Evolutionary conservation across 2,797 vertebrate species (phyloP), one percentile per base, ranked within the genome.

Genomic region (Acomys russatus): DNA sequence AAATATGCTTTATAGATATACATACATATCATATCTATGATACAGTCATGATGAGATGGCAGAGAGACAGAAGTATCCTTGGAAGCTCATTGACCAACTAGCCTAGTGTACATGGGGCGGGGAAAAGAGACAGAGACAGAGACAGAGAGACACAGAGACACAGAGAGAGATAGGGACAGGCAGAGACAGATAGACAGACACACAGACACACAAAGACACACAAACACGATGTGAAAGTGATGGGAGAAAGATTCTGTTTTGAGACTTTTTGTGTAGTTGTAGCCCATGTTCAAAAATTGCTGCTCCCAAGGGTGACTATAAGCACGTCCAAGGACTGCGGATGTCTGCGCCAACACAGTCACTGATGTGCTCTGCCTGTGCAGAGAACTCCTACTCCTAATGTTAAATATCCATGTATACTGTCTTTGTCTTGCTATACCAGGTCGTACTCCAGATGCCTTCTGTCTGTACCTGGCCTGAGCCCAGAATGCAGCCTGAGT

Each of bases 401-500:
- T 38, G 49, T 28, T n/a, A 49, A 64, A 49, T 63, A 56, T 63
- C 30, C 1, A 73, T 10, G 44, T 15, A 56, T 11, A 59, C 0
- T 0, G 1, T 22, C 23, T 61, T 49, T 20, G 4, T 25, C 2
- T 28, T 44, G 2, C 14, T 70, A 14, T 1, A 35, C 9, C 9
- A 12, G 22, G 51, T 61, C 82, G 33, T 17, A 3, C 0, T 76
- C 6, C 20, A 28, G 63, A 2, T n/a, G 0, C 28, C 12, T 33
- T 6, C 15, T 4, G 0, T 77, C 82, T 85, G 51, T 35, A 22
- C 18, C 38, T 49, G 33, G 28, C 5, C 28, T 56, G 28, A 25
- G 28, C 4, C 17, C 25, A 49, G 6, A 0, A 10, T 10, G 18
- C 22, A n/a, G 14, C 0, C 1, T 8, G 23, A n/a, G 68, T 22